Evolutionary conservation across 2,888 invertebrate species (phyloP), one percentile per base, ranked within the genome.

Genomic region (Portevinia maculata): DNA sequence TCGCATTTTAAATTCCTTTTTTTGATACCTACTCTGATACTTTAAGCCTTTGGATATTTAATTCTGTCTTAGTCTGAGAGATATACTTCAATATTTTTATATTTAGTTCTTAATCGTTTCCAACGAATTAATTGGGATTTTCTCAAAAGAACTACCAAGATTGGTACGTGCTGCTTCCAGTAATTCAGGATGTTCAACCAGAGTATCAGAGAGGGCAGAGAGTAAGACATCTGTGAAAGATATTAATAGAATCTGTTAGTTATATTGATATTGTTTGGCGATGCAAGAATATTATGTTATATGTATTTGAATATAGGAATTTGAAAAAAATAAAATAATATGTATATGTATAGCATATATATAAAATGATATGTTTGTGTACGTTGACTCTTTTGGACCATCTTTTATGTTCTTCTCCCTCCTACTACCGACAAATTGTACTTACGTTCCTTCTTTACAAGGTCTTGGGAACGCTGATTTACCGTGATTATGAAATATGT

Each of bases 111-210:
- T 85, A 30, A 79, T 70, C 17, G 67, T 52, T 15, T 85, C 86
- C 76, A 86, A 84, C 32, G 86, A 86, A 84, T 87, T 88, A 69
- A 88, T 86, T 84, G 89, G 89, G 84, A 90, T 86, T 83, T 89
- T 87, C 78, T 88, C 88, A 48, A 88, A 89, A 4, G 89, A 88
- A 85, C 87, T 89, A 44, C 92, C 92, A 48, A 92, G 88, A 30
- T 92, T 91, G 48, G 93, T 92, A 79, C 92, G 92, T 1, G 93
- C 92, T 28, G 90, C 90, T 70, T 93, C 92, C 86, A 94, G 90
- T 15, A 95, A 88, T 86, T 94, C 94, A 0, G 95, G 95, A 87
- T 95, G 94, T 86, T 95, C 95, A 37, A 93, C 93, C 84, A 95
- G 91, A 0, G 95, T 95, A 88, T 95, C 95, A 0, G 95, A 94